Conservation (phyloP, 2,888 invertebrate genomes). For the Sylvicola fuscatus region DNA sequence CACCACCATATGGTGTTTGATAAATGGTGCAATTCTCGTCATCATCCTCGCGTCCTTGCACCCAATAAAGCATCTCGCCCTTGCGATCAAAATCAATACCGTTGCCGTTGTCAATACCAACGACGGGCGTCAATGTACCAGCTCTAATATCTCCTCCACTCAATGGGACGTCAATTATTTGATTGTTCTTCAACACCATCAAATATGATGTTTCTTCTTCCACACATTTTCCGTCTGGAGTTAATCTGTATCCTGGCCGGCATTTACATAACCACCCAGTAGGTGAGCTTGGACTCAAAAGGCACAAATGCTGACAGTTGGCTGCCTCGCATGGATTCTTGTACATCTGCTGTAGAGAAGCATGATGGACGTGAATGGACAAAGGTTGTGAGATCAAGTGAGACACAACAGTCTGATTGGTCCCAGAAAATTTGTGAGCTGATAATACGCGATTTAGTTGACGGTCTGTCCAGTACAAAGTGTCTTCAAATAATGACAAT, state of each 20-base stretch:
- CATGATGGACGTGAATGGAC: conserved; percentile 89
- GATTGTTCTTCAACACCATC: conserved; percentile 74
- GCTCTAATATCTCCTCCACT: conserved; percentile 55
- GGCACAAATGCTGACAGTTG: conserved; percentile 75
- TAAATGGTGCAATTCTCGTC: conserved; percentile 74
- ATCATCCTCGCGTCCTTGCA: conserved; percentile 57
- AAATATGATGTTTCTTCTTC: conserved; percentile 79
- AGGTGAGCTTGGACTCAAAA: conserved; percentile 55
- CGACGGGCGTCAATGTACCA: conserved; percentile 66
- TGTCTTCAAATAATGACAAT: conserved; percentile 86
- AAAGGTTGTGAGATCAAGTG: conserved; percentile 88
- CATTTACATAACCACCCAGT: conserved; percentile 75
- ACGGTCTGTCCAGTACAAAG: conserved; percentile 90
- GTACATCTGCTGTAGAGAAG: conserved; percentile 69
- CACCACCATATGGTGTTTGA: conserved; percentile 65
- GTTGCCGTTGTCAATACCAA: conserved; percentile 70
- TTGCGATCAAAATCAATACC: conserved; percentile 84
- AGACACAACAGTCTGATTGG: conserved; percentile 82
- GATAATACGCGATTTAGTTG: conserved; percentile 78
- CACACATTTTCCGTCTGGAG: conserved; percentile 45
- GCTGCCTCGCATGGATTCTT: conserved; percentile 54
- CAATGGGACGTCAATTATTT: conserved; percentile 67
- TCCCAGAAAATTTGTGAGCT: conserved; percentile 80
- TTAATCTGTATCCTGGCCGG: conserved; percentile 61
- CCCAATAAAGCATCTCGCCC: conserved; percentile 69